Evolutionary conservation across 2,888 invertebrate genomes (phyloP), one percentile per base, ranked within the genome.

Genomic region (Pycnomerus fuliginosus): DNA sequence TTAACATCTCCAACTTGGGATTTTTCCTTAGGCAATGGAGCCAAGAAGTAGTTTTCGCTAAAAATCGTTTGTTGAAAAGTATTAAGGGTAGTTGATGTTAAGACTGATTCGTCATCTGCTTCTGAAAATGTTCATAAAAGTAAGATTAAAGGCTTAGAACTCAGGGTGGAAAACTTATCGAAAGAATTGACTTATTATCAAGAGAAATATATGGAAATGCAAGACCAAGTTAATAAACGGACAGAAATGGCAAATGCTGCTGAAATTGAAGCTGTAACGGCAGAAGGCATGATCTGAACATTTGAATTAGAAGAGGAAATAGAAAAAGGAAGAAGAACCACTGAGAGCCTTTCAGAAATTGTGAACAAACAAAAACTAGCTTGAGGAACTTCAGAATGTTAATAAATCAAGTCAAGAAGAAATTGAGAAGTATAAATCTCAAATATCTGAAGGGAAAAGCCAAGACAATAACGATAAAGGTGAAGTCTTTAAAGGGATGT

Each of bases 111-210:
- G 8, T 25, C 53, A 36, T 30, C 39, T 17, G 47, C 62, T 62
- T 37, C 61, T 63, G 54, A 64, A 4, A 14, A n/a, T 64, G 54
- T 59, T 15, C 44, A 46, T 1, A 36, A 56, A 38, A 58, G 72
- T 14, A 72, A 69, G 57, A 65, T 72, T 35, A 71, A 69, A 54
- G 53, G 69, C 11, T 50, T 74, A 20, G 67, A 69, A 34, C 48
- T 70, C 7, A 68, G 67, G 52, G 62, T 63, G 31, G 71, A 69
- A 40, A 73, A 73, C 58, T 56, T 64, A 16, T 24, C 48, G 15
- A 28, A 42, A n/a, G 65, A 65, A 40, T 56, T 68, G 16, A 48
- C 57, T 23, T 48, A 20, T 17, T 46, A 28, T 16, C 46, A 53
- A 24, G 39, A 51, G 16, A 56, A 55, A 39, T 52, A 48, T 34